Base-by-base conservation (phyloP, 1,140 invertebrate genomes). In the Cardiocondyla obscurior region DNA sequence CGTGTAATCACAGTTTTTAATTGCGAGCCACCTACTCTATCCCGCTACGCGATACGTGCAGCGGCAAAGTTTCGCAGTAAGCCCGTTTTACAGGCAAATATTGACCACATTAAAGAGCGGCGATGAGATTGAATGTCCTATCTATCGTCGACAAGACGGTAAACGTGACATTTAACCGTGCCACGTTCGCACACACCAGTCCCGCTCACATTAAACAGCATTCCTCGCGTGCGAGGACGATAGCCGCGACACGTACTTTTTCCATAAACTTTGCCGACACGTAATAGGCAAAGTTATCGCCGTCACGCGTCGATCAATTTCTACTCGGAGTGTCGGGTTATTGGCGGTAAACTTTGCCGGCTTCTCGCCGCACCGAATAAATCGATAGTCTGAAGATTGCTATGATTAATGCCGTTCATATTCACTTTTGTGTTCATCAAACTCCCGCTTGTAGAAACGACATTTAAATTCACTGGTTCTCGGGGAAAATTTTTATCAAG, bases 291-390 rank as follows among this genome's bases (percentile, higher is more conserved):
- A 81, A 81, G 62, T 81, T 81, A 84, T 84, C 73, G 73, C 60
- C 30, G 62, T 83, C 82, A 77, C 76, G 82, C 81, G 83, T 85
- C 82, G 74, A 88, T 88, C 85, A 85, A 79, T 87, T 86, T 85
- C 83, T 60, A 83, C 65, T 84, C 44, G 73, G 79, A n/a, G 72
- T 58, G 72, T 77, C 84, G 69, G 51, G 65, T 83, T 82, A 85
- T 85, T 65, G 62, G 62, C 42, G 60, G 65, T 69, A 81, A 76
- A 85, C 81, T 69, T 70, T 42, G 22, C 69, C 30, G 69, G 58
- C 25, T 64, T 81, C 74, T 81, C 79, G 36, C 81, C 57, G 73
- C 51, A 19, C 33, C 69, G 57, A 83, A 88, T 85, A 83, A 83
- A 85, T 83, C 77, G 69, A 85, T 85, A 44, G 49, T 22, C 12